phyloP scores from a whole-genome alignment of 2,888 invertebrate species.

The Sarcophaga caerulescens region DNA sequence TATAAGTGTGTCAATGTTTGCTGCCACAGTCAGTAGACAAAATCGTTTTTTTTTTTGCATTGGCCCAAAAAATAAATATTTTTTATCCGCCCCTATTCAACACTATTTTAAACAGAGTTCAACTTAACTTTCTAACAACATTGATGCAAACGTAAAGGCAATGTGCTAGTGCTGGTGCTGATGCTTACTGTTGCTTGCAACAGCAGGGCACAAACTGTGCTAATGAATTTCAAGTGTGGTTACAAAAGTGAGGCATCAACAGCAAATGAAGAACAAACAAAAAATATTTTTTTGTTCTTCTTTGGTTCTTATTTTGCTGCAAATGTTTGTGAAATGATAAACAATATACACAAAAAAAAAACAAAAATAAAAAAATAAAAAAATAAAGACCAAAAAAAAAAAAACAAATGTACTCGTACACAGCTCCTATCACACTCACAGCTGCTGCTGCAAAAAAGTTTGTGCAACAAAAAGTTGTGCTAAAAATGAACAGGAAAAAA shows the following conservation, averaged over 20 bases:
- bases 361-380: no score
- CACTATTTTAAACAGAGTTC: not conserved
- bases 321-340: conserved; percentile 42
- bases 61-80: conserved; percentile 40
- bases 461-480: conserved; percentile 37
- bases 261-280: conserved; percentile 33
- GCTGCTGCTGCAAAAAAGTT: conserved; percentile 39
- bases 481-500: not conserved
- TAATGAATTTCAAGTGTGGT: conserved; percentile 67
- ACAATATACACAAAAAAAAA: conserved; percentile 10
- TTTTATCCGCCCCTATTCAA: not conserved
- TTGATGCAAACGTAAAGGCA: conserved; percentile 29
- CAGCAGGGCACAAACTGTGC: conserved; percentile 51
- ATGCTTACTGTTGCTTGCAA: conserved; percentile 20
- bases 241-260: conserved; percentile 58
- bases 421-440: conserved; percentile 25
- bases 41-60: conserved; percentile 47
- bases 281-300: not conserved
- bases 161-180: conserved; percentile 18
- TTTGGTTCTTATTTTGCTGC: not conserved
- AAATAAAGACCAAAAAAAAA: no score
- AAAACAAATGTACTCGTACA: no score
- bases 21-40: conserved; percentile 4
- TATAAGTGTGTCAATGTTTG: not conserved
- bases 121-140: conserved; percentile 59